Base-by-base conservation (phyloP, 2,888 invertebrate species). In the Thyatira batis region DNA sequence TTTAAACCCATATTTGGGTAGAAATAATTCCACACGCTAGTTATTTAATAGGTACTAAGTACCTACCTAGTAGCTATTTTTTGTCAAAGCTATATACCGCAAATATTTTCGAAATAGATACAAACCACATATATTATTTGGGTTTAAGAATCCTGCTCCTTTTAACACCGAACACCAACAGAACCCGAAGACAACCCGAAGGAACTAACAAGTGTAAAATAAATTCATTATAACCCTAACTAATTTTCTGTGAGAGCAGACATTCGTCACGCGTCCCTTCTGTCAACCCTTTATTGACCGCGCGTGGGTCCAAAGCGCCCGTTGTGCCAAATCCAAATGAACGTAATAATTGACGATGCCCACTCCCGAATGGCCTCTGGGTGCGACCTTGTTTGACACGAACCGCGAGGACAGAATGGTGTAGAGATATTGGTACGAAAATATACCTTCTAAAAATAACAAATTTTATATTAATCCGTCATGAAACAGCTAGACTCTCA, bases 311-410 rank as follows among this genome's bases (percentile, higher is more conserved):
- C 77, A 69, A 75, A 76, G 74, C 73, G 74, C 75, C 78, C 78
- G 74, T 73, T 87, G 88, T 90, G 90, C 85, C 80, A 87, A 88
- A 89, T 89, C 82, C 81, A 91, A 92, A 92, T 89, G 92, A 92
- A 92, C 84, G 90, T 76, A 91, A 92, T 92, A 89, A 91, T 91
- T 90, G 87, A 80, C 79, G 76, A 77, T 83, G 82, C 75, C 83
- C 80, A 73, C 68, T 69, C 66, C 61, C 63, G 68, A 75, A 39
- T 39, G 39, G 48, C 77, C 74, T 73, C 62, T 67, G 67, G 76
- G 68, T 73, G 69, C 73, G 70, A 70, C 65, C 63, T 39, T 63
- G 61, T 61, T 69, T 45, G 62, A 56, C 55, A 49, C 45, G 55
- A 50, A 50, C 53, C 50, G 50, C 50, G 44, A 39, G 66, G 57